Conservation (phyloP, 2,797 vertebrate genomes). For the Lycodopsis pacificus region DNA sequence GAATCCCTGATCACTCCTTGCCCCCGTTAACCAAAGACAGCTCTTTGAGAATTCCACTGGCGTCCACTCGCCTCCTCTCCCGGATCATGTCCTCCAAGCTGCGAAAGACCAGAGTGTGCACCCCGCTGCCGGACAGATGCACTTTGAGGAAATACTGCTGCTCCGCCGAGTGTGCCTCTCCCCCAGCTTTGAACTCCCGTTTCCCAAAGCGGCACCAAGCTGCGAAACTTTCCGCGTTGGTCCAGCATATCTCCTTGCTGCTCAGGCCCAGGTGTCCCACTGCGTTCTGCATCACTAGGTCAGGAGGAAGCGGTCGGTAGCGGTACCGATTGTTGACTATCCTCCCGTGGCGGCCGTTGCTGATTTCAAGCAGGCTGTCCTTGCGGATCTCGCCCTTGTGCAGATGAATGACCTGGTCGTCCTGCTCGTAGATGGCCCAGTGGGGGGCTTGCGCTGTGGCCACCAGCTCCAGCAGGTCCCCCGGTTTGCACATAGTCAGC, state of each 20-base stretch:
- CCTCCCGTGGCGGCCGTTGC: slow-evolving; percentile 91
- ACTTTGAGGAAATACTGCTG: slow-evolving; percentile 96
- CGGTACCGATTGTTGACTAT: slow-evolving; percentile 98
- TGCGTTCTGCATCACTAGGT: slow-evolving; percentile 98
- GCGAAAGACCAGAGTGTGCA: slow-evolving; percentile 94
- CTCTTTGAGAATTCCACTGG: slow-evolving; percentile 95
- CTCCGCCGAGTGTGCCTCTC: slow-evolving; percentile 91
- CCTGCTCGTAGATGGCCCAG: slow-evolving; percentile 95
- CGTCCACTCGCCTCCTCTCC: slow-evolving; percentile 95
- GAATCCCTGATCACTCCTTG: slow-evolving; percentile 86
- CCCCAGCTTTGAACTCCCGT: slow-evolving; percentile 97
- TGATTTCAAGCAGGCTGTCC: slow-evolving; percentile 94
- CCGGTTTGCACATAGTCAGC: slow-evolving; percentile 95
- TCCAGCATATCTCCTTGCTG: slow-evolving; percentile 97
- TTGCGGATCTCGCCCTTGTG: slow-evolving; percentile 97
- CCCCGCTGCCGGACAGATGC: slow-evolving; percentile 91
- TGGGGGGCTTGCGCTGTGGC: slow-evolving; percentile 89
- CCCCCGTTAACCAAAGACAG: slow-evolving; percentile 89
- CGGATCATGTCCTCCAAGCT: slow-evolving; percentile 98
- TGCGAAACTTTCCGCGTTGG: slow-evolving; percentile 99
- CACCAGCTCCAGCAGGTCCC: slow-evolving; percentile 97
- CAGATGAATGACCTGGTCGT: slow-evolving; percentile 95
- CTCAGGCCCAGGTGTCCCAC: slow-evolving; percentile 94
- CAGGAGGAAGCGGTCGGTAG: slow-evolving; percentile 94
- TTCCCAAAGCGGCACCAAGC: slow-evolving; percentile 99